Evolutionary conservation across 1,140 invertebrate species (phyloP).

Genomic region (Lutraria rhynchaena): DNA sequence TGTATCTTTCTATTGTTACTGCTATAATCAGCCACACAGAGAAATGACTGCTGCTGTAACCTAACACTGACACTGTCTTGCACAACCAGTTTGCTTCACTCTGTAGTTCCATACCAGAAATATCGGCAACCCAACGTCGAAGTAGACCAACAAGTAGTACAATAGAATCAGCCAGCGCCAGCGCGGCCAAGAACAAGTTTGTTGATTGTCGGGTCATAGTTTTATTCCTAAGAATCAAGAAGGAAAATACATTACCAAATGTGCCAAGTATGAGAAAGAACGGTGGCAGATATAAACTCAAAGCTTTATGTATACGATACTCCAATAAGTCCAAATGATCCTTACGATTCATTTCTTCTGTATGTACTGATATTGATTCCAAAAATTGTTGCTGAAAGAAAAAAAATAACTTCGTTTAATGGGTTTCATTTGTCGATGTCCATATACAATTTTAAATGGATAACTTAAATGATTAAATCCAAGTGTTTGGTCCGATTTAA

Average conservation of each 20-base stretch:
- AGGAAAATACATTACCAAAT: conserved; percentile 75
- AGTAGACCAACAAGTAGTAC: conserved; percentile 79
- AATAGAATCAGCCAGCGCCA: conserved; percentile 78
- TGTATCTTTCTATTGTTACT: conserved; percentile 81
- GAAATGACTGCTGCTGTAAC: conserved; percentile 77
- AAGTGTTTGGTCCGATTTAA: too few species aligned
- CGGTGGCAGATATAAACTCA: conserved; percentile 73
- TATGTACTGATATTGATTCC: too few species aligned
- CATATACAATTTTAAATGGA: too few species aligned
- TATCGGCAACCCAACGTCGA: conserved; percentile 75
- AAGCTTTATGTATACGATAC: conserved; percentile 64
- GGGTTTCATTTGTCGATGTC: too few species aligned
- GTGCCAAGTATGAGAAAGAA: conserved; percentile 72
- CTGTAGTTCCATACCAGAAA: conserved; percentile 69
- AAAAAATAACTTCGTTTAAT: too few species aligned
- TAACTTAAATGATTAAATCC: too few species aligned
- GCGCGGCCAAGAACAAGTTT: conserved; percentile 77
- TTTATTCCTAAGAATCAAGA: conserved; percentile 73
- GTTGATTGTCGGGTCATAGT: conserved; percentile 76
- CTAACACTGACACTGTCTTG: conserved; percentile 72
- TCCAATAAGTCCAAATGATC: conserved; percentile 56
- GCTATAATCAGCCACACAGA: conserved; percentile 81
- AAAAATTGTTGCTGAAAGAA: too few species aligned
- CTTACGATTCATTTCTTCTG: too few species aligned
- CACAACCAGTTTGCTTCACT: conserved; percentile 72